Evolutionary conservation across 2,888 invertebrate genomes (phyloP), one percentile per base, ranked within the genome.

Genomic region (Formica aserva): DNA sequence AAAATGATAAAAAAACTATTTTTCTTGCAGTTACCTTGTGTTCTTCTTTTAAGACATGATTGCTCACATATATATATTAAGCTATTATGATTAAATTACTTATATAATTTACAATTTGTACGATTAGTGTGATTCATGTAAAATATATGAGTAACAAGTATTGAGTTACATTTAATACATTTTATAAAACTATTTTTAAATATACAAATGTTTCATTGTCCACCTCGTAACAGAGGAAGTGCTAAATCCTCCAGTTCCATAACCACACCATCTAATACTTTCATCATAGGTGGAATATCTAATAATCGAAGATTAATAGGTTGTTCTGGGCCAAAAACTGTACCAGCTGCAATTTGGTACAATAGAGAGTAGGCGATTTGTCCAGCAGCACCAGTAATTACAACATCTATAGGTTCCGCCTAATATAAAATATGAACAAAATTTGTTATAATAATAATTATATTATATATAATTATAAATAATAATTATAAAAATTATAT

Each of bases 171-270:
- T 60, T 60, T 18, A 22, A 48, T 48, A 48, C 13, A 26, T 5
- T 67, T 29, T 60, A 22, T 57, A 60, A 60, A 60, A 15, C 22
- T 63, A 35, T 35, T 32, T 74, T 45, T 15, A 29, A 29, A 60
- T 29, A 1, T 45, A 57, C 15, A 13, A 65, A 5, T 8, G 6
- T 67, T 26, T 69, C 32, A 32, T 41, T 32, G 13, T 45, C 13
- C 88, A 96, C 98, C 97, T 91, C 96, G 96, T 4, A 99, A 96
- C 4, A 99, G 96, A 18, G 99, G 99, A 83, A 99, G 95, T 66
- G 99, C 99, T 95, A 99, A 98, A 95, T 99, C 99, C 84, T 97
- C 97, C 82, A 99, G 95, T 95, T 99, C 99, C 98, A 99, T 99
- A 9, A 98, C 98, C 71, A 99, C 99, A 89, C 99, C 99, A 93